phyloP scores from a whole-genome alignment of 1,140 invertebrate genomes.

The Drosophila murphyi region DNA sequence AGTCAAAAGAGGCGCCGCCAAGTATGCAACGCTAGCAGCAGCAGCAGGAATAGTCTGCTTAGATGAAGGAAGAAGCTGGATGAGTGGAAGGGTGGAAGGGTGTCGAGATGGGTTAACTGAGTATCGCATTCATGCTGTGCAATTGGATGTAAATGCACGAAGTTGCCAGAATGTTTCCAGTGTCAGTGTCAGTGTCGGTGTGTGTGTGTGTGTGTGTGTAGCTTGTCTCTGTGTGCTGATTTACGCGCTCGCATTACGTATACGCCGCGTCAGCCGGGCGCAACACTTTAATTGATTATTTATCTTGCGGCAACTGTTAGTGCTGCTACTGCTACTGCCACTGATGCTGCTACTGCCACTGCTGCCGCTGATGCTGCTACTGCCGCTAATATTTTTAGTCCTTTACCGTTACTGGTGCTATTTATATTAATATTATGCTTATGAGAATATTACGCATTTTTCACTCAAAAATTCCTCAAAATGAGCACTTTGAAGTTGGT shows the following conservation, averaged over 20 bases:
- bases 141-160: slow-evolving; percentile 37
- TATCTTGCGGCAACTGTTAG: slow-evolving; percentile 43
- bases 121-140: slow-evolving; percentile 38
- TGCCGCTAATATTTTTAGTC: background rate
- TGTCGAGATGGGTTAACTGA: background rate
- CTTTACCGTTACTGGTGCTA: background rate
- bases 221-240: slow-evolving; percentile 9
- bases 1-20: slow-evolving; percentile 16
- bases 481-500: too few relatives aligned
- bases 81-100: slow-evolving; percentile 15
- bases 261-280: slow-evolving; percentile 29
- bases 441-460: too few relatives aligned
- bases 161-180: too few relatives aligned
- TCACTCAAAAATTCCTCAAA: too few relatives aligned
- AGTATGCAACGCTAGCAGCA: slow-evolving; percentile 17
- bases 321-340: background rate
- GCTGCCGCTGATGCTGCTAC: background rate
- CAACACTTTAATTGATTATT: slow-evolving; percentile 74
- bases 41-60: background rate
- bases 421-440: background rate
- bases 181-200: background rate
- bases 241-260: slow-evolving; percentile 60
- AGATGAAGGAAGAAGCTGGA: slow-evolving; percentile 27
- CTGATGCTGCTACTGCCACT: background rate
- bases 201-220: background rate